Evolutionary conservation across 2,888 invertebrate genomes (phyloP), one percentile per base, ranked within the genome.

Genomic region (Cerceris rybyensis): DNA sequence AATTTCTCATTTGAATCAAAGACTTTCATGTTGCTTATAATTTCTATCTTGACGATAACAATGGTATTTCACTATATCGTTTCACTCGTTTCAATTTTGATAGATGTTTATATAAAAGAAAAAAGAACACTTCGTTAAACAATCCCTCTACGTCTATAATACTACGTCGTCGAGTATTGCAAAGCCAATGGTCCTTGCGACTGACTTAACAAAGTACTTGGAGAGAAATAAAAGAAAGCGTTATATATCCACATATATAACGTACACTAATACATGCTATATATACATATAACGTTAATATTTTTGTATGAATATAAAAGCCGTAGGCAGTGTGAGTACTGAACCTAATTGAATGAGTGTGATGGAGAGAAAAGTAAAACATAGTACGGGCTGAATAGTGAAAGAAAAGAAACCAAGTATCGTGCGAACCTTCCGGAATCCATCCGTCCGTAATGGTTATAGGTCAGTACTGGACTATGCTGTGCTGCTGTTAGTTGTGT

Each of bases 391-490:
- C 68, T 50, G 79, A 79, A 70, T 70, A 74, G 68, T 68, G 67
- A 57, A 61, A 75, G 69, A 54, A 60, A 60, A 67, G n/a, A 42
- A 13, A 46, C 50, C 58, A 75, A 75, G 71, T 79, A 84, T 75
- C 84, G 83, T 69, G 81, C 79, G 78, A 80, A 75, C 73, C 82
- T 86, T 75, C 82, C 87, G 87, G 87, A 90, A 88, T 90, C 89
- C 89, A 90, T 92, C 91, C 92, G 91, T 91, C 91, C 91, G 91
- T 91, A 90, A 90, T 92, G 90, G 89, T 92, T 92, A 92, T 92
- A 92, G 92, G 92, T 92, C 92, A 92, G 92, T 92, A 92, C 92
- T 88, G 91, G 92, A 92, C 92, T 92, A 92, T 91, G 89, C 89
- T 92, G 90, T 92, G 90, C 91, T 89, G 91, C 91, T 91, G 90